A percentile compares a stretch with the other conserved stretches of the same genome.
Conservation (phyloP, 2,888 invertebrate genomes). For the Eupithecia tripunctaria region DNA sequence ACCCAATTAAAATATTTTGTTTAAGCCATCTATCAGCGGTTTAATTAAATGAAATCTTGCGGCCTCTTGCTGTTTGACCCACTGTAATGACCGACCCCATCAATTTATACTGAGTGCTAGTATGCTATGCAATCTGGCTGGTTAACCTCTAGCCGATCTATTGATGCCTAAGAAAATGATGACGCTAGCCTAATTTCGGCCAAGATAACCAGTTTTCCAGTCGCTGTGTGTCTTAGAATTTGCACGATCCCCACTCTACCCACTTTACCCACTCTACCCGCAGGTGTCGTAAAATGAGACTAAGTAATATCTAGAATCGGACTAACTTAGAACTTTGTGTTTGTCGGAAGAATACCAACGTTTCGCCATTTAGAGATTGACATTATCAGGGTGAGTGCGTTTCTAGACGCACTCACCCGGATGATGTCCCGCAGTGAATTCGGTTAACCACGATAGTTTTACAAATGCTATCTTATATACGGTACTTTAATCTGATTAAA, state of each 20-base stretch:
- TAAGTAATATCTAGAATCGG: too few species aligned
- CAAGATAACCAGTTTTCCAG: background rate
- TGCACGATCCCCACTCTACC: too few species aligned
- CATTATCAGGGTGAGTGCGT: too few species aligned
- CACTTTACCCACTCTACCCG: too few species aligned
- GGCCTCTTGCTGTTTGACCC: slow-evolving; percentile 56
- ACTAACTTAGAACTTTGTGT: too few species aligned
- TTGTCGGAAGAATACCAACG: too few species aligned
- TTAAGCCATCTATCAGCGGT: slow-evolving; percentile 60
- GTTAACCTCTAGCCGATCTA: background rate
- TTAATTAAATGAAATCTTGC: slow-evolving; percentile 64
- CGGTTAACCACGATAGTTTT: background rate
- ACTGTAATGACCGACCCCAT: slow-evolving; percentile 54
- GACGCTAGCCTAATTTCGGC: background rate
- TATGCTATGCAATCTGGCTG: slow-evolving; percentile 28
- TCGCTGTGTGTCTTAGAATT: too few species aligned
- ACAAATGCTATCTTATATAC: background rate
- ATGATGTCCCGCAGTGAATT: background rate
- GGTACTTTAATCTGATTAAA: background rate
- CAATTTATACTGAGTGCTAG: slow-evolving; percentile 58
- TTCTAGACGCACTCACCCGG: background rate
- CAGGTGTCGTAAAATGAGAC: too few species aligned
- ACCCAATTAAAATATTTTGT: slow-evolving; percentile 60
- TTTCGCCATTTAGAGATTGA: too few species aligned
- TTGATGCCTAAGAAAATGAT: background rate